Percentiles rank a stretch among this genome's conserved stretches.
phyloP scores from a whole-genome alignment of 2,888 invertebrate species.

The Operophtera brumata region DNA sequence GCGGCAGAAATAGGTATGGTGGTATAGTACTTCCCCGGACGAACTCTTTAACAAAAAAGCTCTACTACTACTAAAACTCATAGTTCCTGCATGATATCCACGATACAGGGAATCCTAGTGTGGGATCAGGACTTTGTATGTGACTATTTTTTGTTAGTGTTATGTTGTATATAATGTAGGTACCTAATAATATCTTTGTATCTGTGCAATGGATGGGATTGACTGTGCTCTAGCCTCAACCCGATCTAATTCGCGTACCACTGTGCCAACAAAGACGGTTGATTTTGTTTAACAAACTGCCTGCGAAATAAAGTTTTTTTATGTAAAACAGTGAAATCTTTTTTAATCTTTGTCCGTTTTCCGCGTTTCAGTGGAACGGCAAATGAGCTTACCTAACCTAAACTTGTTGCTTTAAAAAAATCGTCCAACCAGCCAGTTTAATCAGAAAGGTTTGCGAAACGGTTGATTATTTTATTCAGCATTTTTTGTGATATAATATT shows the following conservation, averaged over 20 bases:
- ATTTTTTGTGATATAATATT: too few species aligned
- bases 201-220: neutral
- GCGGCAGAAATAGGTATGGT: too few species aligned
- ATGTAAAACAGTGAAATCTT: neutral
- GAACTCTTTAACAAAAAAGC: too few species aligned
- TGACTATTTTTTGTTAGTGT: too few species aligned
- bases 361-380: neutral
- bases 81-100: too few species aligned
- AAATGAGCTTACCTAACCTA: conserved; percentile 5
- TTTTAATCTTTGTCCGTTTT: conserved; percentile 1
- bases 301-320: neutral
- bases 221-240: neutral
- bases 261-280: neutral
- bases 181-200: too few species aligned
- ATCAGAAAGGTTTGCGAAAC: neutral
- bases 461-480: neutral
- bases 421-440: neutral
- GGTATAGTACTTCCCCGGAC: too few species aligned
- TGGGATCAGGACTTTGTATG: too few species aligned
- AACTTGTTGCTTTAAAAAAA: conserved; percentile 5
- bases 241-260: neutral
- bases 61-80: too few species aligned
- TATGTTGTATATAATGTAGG: too few species aligned
- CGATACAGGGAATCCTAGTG: too few species aligned
- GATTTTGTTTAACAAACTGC: neutral